Percentiles rank a stretch among this genome's conserved stretches.
Evolutionary conservation across 2,888 invertebrate genomes (phyloP).

Genomic region (Phortica magna): DNA sequence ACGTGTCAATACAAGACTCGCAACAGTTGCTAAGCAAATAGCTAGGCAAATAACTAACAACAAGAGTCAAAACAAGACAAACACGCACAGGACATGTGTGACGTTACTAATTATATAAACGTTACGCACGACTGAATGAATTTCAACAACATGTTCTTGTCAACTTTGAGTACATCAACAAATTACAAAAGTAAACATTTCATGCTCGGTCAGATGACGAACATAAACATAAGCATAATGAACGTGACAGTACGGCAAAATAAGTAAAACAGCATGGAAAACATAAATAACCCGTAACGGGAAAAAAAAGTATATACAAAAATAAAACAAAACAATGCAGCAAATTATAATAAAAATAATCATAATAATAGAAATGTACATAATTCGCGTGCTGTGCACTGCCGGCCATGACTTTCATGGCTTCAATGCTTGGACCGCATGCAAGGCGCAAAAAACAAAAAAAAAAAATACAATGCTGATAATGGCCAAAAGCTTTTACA

Average conservation of each 20-base stretch:
- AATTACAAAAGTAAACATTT: conserved; percentile 21
- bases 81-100: not conserved
- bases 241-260: not conserved
- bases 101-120: conserved; percentile 11
- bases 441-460: not conserved
- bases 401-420: not conserved
- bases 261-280: not conserved
- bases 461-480: conserved; percentile 40
- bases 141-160: not conserved
- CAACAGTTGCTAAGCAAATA: conserved; percentile 5
- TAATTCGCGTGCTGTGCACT: not conserved
- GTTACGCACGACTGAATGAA: not conserved
- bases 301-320: not conserved
- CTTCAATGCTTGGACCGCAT: not conserved
- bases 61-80: not conserved
- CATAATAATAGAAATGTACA: conserved; percentile 2
- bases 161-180: not conserved
- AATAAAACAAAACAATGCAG: not conserved
- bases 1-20: not conserved
- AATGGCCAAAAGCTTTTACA: conserved; percentile 52
- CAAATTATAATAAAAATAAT: too few species aligned
- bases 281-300: not conserved
- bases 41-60: conserved; percentile 3
- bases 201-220: not conserved
- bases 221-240: not conserved